A percentile compares a stretch with the other conserved stretches of the same genome.
Conservation (phyloP, 1,140 invertebrate species). For the Drosophila azteca region DNA sequence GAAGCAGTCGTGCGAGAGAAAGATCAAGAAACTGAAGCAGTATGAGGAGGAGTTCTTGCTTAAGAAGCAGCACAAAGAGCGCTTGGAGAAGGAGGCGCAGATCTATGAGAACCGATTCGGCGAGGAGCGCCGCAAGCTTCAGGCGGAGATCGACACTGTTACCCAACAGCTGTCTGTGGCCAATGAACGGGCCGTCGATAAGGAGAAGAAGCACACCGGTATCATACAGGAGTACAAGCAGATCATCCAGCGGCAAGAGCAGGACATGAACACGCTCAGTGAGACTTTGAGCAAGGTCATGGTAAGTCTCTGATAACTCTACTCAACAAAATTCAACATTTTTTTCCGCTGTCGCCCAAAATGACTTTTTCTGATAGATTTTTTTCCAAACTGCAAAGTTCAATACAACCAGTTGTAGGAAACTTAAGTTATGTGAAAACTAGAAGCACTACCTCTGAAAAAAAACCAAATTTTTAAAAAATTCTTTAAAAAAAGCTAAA, state of each 20-base stretch:
- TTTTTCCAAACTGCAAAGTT: too few relatives aligned
- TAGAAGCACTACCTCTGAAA: too few relatives aligned
- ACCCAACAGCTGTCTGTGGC: slow-evolving; percentile 92
- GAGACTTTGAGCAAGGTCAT: slow-evolving; percentile 86
- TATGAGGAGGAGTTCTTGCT: slow-evolving; percentile 96
- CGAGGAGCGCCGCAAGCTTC: slow-evolving; percentile 92
- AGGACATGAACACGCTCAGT: slow-evolving; percentile 89
- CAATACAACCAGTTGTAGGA: too few relatives aligned
- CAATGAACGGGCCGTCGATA: slow-evolving; percentile 90
- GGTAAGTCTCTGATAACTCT: slow-evolving; percentile 84
- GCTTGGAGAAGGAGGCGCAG: slow-evolving; percentile 87
- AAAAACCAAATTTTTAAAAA: too few relatives aligned
- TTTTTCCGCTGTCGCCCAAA: too few relatives aligned
- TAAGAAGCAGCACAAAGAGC: slow-evolving; percentile 91
- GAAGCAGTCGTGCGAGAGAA: slow-evolving; percentile 94
- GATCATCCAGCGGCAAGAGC: slow-evolving; percentile 94
- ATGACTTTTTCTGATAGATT: too few relatives aligned
- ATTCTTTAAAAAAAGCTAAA: too few relatives aligned
- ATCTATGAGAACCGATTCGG: slow-evolving; percentile 85
- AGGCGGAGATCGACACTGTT: slow-evolving; percentile 90
- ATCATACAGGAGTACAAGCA: slow-evolving; percentile 97
- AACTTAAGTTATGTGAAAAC: too few relatives aligned
- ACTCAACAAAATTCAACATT: too few relatives aligned
- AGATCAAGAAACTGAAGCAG: slow-evolving; percentile 97
- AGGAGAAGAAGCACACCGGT: slow-evolving; percentile 88